These are phyloP conservation scores for Lathamus discolor DNA, from an alignment of 2,113 vertebrate species.

Conservation along the genomic window DNA sequence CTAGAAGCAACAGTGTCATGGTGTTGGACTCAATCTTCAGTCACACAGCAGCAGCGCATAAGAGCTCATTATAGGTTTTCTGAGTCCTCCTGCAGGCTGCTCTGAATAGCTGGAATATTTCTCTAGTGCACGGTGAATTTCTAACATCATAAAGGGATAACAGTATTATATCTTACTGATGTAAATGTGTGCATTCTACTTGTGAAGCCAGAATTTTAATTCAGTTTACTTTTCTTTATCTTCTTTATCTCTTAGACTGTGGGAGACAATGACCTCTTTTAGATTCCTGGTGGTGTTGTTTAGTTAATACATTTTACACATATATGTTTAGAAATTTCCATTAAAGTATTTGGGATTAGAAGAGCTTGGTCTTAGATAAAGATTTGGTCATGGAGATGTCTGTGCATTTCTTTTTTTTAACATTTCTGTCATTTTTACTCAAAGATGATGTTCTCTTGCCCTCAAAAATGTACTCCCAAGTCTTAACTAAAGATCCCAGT, in stretches of 20 bases:
- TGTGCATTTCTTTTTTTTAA: not conserved
- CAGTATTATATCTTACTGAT: not conserved
- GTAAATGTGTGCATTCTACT: not conserved
- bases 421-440: not conserved
- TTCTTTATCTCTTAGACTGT: not conserved
- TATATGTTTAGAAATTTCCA: not conserved
- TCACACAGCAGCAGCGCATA: not conserved
- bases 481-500: not conserved
- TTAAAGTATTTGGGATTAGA: not conserved
- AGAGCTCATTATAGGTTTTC: not conserved
- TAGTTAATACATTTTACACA: not conserved
- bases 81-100: constrained; percentile 3
- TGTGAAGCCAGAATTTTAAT: not conserved
- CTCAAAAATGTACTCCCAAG: not conserved
- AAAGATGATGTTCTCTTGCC: not conserved
- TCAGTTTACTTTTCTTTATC: not conserved
- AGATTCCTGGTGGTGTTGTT: not conserved
- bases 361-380: not conserved
- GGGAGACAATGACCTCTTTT: not conserved
- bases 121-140: not conserved
- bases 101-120: not conserved
- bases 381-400: not conserved
- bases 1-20: not conserved
- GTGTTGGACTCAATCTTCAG: not conserved
- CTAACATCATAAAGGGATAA: not conserved